A percentile compares a stretch with the other conserved stretches of the same genome.
These are phyloP conservation scores for Sarcoramphus papa DNA, from an alignment of 2,797 vertebrate genomes.

Conservation along the genomic window DNA sequence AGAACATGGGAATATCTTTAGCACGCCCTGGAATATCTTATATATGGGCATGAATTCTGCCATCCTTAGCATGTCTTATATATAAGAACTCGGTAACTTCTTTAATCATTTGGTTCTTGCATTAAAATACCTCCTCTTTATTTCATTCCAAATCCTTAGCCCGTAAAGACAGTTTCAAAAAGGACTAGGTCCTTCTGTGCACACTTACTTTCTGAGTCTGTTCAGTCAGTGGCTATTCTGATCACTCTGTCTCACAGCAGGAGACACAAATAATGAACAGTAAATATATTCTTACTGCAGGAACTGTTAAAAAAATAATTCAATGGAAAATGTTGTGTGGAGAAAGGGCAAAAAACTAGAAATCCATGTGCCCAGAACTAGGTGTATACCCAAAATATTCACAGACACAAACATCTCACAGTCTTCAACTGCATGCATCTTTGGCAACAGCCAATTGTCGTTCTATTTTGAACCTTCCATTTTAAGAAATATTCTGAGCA, in stretches of 20 bases:
- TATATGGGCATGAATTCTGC: not conserved
- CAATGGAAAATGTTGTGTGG: not conserved
- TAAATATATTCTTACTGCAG: not conserved
- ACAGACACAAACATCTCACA: not conserved
- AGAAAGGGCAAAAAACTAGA: not conserved
- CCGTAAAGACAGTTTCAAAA: not conserved
- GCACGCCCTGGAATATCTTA: not conserved
- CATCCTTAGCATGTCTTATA: not conserved
- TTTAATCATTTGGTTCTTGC: not conserved
- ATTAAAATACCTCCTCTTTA: not conserved
- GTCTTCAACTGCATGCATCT: not conserved
- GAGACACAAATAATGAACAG: not conserved
- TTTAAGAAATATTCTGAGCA: not conserved
- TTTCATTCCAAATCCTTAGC: not conserved
- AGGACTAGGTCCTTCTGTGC: not conserved
- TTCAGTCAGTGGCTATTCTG: not conserved
- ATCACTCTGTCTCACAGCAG: not conserved
- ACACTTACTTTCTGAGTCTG: not conserved
- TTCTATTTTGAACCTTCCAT: not conserved
- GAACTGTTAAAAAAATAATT: not conserved
- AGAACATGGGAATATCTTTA: not conserved
- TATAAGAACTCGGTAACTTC: not conserved
- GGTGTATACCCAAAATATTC: not conserved
- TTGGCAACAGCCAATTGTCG: not conserved
- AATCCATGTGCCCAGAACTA: not conserved